Evolutionary conservation across 2,888 invertebrate genomes (phyloP), one percentile per base, ranked within the genome.

Genomic region (Atethmia centrago): DNA sequence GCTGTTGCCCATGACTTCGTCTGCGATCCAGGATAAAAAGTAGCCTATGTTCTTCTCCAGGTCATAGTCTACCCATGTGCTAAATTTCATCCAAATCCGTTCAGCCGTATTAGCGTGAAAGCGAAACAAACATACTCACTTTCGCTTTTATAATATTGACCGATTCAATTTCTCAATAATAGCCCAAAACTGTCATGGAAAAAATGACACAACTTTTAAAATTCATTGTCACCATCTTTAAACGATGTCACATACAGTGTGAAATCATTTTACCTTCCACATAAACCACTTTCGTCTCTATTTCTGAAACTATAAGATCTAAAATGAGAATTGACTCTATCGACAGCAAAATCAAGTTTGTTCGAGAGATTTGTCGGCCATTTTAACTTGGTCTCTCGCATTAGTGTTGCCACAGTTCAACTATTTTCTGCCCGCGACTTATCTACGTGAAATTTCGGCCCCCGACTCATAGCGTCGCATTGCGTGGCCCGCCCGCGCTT

Each of bases 221-320:
- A 59, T 81, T 64, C 79, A 82, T 70, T 82, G 75, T 79, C 71
- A 45, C 25, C 53, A n/a, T 69, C 47, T 65, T 14, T 1, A 47
- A 74, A 56, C 66, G 40, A 72, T 82, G 82, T 72, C 70, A 64
- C 42, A 21, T 2, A 5, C 9, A 0, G 25, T 70, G 75, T 80
- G 66, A 56, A 63, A 72, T 61, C 28, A 0, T 53, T 16, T 67
- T 67, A 10, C 19, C 21, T 25, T 40, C 25, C 5, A 9, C 14
- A n/a, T 5, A 66, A 40, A 62, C 21, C 0, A 61, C 21, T n/a
- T 40, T 21, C 45, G 21, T 49, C 68, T 51, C 55, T 77, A 77
- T 31, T 3, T 0, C 0, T 0, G 16, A 16, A 0, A 0, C 0
- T 0, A 66, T 76, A 82, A 69, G 75, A 47, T 72, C 31, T 47